Evolutionary conservation across 1,140 invertebrate genomes (phyloP), one percentile per base, ranked within the genome.

Genomic region (Rhopalosiphum padi): DNA sequence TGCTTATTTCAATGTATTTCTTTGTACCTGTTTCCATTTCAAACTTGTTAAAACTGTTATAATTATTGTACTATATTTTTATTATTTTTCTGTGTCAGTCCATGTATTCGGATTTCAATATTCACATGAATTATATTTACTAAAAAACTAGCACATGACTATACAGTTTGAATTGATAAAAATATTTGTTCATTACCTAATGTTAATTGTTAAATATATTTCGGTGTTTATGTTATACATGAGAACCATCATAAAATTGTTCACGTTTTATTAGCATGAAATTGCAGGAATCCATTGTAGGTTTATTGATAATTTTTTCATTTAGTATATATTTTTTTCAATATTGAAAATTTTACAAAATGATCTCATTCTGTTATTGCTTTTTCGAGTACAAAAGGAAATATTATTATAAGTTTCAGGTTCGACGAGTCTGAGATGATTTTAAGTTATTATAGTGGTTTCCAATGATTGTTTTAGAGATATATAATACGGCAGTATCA

Each of bases 221-320:
- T 35, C 15, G 5, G 4, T n/a, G n/a, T 77, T 77, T 77, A 77
- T 68, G 60, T 46, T 46, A 46, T 46, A 46, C 30, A 68, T 15
- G 30, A 68, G 30, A n/a, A n/a, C 60, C 3, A 68, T 11, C 60
- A 77, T 77, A 77, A 77, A 35, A 35, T 77, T 77, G n/a, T 68
- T 68, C 0, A 68, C 4, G 11, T n/a, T 68, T 68, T 68, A 68
- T 68, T n/a, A 30, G 11, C 15, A 68, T 77, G 18, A n/a, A 77
- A 15, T 18, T 77, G 37, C 37, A 37, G 4, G 15, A n/a, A 77
- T n/a, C 60, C 18, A 25, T 60, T 60, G 60, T 77, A n/a, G 30
- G n/a, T n/a, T n/a, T 77, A 77, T 77, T 77, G 60, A 77, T n/a
- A 77, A 77, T n/a, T 77, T 77, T 77, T 77, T 77, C n/a, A 77